A percentile compares a stretch with the other conserved stretches of the same genome.
These are phyloP conservation scores for Gallinago paraguaiae DNA, from an alignment of 2,113 vertebrate species.

Conservation along the genomic window DNA sequence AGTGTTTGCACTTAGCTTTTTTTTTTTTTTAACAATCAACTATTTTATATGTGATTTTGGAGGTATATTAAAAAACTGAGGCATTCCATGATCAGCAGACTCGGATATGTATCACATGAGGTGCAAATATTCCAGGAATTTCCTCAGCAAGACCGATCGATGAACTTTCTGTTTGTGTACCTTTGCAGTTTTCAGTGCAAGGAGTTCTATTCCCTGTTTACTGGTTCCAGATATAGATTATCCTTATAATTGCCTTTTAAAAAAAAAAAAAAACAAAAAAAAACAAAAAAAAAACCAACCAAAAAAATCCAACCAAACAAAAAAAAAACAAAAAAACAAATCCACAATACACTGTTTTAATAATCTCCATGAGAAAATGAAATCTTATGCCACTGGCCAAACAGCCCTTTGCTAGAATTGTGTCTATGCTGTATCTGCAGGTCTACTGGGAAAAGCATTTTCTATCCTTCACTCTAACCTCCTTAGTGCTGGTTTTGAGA, in stretches of 20 bases:
- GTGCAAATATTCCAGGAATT: constrained; percentile 62
- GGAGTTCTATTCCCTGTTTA: background rate
- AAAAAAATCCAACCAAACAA: too few relatives aligned
- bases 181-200: background rate
- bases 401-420: background rate
- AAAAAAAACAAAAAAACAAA: too few relatives aligned
- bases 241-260: background rate
- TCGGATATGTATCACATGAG: background rate
- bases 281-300: too few relatives aligned
- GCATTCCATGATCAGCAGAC: background rate
- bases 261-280: too few relatives aligned
- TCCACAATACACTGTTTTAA: background rate
- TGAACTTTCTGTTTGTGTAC: constrained; percentile 17
- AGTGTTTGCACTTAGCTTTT: background rate
- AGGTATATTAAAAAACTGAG: background rate
- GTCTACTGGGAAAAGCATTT: background rate
- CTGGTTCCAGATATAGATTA: background rate
- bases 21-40: background rate
- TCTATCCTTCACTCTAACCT: background rate
- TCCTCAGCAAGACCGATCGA: background rate
- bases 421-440: background rate
- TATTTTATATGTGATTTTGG: background rate
- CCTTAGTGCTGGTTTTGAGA: background rate
- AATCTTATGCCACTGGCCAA: background rate
- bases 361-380: background rate